A percentile compares a stretch with the other conserved stretches of the same genome.
These are phyloP conservation scores for Damaliscus lunatus DNA, from an alignment of 2,113 vertebrate species.

Conservation along the genomic window DNA sequence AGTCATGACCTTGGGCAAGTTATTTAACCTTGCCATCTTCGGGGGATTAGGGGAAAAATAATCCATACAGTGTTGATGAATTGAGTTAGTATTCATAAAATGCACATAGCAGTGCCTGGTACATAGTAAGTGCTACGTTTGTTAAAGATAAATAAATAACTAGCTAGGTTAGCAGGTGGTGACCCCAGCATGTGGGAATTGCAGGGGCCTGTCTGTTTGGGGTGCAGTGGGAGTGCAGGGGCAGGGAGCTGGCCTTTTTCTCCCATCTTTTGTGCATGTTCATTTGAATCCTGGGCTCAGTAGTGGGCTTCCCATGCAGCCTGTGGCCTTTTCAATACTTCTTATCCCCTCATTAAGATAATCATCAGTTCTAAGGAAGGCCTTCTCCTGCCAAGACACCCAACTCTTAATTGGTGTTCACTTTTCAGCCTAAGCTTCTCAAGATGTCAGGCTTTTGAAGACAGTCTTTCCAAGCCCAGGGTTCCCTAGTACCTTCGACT, in stretches of 20 bases:
- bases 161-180: neutral
- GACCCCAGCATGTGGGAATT: neutral
- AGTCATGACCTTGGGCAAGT: neutral
- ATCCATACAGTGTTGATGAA: neutral
- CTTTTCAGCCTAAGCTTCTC: neutral
- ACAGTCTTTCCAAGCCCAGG: constrained; percentile 6
- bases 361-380: neutral
- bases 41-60: neutral
- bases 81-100: neutral
- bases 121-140: neutral
- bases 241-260: neutral
- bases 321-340: neutral
- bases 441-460: neutral
- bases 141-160: neutral
- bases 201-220: neutral
- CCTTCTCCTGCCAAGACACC: neutral
- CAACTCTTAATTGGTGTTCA: neutral
- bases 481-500: neutral
- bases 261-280: neutral
- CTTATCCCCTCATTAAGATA: neutral
- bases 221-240: neutral
- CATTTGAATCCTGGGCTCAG: neutral
- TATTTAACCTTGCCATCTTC: neutral
- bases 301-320: neutral
- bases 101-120: too few relatives aligned